phyloP scores from a whole-genome alignment of 2,797 vertebrate genomes.

The Hoplostethus atlanticus region DNA sequence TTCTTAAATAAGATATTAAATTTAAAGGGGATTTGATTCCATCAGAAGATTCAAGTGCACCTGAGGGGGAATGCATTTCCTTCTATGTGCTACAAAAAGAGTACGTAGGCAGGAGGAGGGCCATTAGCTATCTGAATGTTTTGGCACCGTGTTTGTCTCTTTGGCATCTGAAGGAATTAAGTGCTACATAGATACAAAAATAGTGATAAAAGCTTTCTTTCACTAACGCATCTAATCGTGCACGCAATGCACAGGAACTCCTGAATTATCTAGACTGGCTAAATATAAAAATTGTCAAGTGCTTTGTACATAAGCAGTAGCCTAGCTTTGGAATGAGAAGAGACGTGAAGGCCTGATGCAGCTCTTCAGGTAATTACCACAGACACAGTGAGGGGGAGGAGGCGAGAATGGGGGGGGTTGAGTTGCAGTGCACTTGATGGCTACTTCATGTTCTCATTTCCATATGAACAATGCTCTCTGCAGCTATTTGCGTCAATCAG shows the following conservation, averaged over 20 bases:
- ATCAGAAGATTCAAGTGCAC: neutral
- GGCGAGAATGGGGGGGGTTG: slow-evolving; percentile 58
- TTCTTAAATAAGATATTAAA: neutral
- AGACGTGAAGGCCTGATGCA: slow-evolving; percentile 73
- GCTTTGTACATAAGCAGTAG: slow-evolving; percentile 60
- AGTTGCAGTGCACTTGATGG: slow-evolving; percentile 78
- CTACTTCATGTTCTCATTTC: slow-evolving; percentile 84
- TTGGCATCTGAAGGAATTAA: slow-evolving; percentile 4
- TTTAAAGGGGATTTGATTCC: neutral
- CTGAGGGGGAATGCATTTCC: neutral
- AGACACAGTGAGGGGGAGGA: slow-evolving; percentile 68
- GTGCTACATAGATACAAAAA: neutral
- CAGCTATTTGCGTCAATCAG: slow-evolving; percentile 81
- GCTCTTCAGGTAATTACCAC: slow-evolving; percentile 83
- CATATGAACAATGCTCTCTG: slow-evolving; percentile 80
- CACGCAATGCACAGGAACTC: slow-evolving; percentile 31
- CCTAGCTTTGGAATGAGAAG: slow-evolving; percentile 66
- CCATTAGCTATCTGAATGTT: neutral
- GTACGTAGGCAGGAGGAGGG: neutral
- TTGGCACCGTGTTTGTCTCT: neutral
- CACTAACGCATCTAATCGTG: slow-evolving; percentile 33
- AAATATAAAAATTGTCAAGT: slow-evolving; percentile 78
- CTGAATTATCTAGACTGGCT: slow-evolving; percentile 57
- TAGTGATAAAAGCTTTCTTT: slow-evolving; percentile 26
- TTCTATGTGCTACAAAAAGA: neutral